Evolutionary conservation across 2,113 vertebrate genomes (phyloP).

Genomic region (Pelodiscus sinensis): DNA sequence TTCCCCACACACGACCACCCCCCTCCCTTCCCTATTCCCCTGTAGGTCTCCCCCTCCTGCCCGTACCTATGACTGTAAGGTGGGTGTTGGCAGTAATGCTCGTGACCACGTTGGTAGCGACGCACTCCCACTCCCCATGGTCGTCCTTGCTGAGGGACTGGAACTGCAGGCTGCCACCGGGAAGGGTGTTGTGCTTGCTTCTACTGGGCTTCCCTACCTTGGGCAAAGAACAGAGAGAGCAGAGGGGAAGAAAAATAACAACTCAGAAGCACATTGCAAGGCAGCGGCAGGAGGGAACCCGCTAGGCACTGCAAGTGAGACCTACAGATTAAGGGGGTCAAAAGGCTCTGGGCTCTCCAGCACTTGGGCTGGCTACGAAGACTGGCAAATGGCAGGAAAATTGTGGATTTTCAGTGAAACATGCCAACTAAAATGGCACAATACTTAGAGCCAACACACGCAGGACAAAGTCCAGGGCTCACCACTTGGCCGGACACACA

Average conservation of each 20-base stretch:
- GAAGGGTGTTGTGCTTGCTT: conserved; percentile 97
- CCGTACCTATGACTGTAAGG: conserved; percentile 94
- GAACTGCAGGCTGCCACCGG: conserved; percentile 96
- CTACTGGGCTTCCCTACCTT: conserved; percentile 99
- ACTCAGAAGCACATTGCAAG: conserved; percentile 51
- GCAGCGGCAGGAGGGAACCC: not conserved
- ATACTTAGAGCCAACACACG: conserved; percentile 33
- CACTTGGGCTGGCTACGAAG: not conserved
- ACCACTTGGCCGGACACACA: not conserved
- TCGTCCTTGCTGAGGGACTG: conserved; percentile 97
- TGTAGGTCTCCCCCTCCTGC: not conserved
- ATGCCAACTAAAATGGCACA: conserved; percentile 20
- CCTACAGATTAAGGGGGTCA: conserved; percentile 50
- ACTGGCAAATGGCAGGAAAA: conserved; percentile 39
- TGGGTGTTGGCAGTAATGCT: conserved; percentile 99
- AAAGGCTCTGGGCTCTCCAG: conserved; percentile 40
- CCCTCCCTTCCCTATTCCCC: not conserved
- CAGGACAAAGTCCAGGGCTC: conserved; percentile 30
- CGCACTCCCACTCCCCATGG: conserved; percentile 99
- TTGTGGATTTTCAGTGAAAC: conserved; percentile 17
- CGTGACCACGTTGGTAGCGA: conserved; percentile 97
- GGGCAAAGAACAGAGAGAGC: conserved; percentile 65
- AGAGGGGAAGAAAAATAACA: not conserved
- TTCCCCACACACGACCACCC: not conserved
- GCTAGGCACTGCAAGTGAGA: conserved; percentile 55